A percentile compares a stretch with the other conserved stretches of the same genome.
phyloP scores from a whole-genome alignment of 2,797 vertebrate species.

The Pseudocheirus occidentalis region DNA sequence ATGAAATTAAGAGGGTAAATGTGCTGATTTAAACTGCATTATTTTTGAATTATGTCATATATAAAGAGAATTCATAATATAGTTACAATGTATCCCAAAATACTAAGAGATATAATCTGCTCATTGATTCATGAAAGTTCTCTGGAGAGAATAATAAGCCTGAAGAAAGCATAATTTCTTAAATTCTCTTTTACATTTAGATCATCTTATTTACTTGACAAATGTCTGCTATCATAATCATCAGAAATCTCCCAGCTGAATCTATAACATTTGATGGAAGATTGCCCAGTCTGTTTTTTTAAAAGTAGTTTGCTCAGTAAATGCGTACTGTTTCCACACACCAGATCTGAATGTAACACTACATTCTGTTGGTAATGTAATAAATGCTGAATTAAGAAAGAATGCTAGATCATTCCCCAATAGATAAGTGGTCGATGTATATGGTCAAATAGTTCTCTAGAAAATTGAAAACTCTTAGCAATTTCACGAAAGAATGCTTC shows the following conservation, averaged over 20 bases:
- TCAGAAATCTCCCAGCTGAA: background rate
- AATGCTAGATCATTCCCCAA: background rate
- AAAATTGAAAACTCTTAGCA: background rate
- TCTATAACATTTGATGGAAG: conserved; percentile 1
- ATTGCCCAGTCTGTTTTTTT: background rate
- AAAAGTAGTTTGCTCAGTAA: background rate
- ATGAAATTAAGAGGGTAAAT: background rate
- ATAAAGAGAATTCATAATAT: conserved; percentile 26
- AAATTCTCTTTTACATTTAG: conserved; percentile 32
- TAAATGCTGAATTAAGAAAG: background rate
- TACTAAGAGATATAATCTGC: conserved; percentile 4
- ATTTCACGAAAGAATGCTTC: background rate
- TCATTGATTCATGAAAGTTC: conserved; percentile 23
- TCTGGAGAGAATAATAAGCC: background rate
- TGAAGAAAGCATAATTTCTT: conserved; percentile 17
- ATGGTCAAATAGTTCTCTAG: background rate
- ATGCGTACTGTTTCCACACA: background rate
- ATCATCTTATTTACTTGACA: conserved; percentile 36
- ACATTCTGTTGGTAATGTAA: background rate
- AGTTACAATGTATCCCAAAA: background rate
- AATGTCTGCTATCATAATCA: background rate
- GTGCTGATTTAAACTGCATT: conserved; percentile 18
- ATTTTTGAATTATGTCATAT: conserved; percentile 8
- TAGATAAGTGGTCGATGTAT: background rate
- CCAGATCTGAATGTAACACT: background rate